Base-by-base conservation (phyloP, 2,797 vertebrate genomes). In the Aulostomus chinensis region DNA sequence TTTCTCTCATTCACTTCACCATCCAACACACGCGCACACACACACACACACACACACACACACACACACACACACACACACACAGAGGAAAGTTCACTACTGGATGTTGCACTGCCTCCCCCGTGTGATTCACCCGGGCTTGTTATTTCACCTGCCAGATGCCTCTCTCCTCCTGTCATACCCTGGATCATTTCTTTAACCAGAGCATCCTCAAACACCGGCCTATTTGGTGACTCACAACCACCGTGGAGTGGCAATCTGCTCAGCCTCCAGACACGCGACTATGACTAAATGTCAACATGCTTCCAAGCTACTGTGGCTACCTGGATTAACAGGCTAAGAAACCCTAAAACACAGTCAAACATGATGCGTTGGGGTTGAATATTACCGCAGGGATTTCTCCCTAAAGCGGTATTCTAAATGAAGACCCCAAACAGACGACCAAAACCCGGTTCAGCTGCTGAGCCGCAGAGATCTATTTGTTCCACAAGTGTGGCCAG, bases 231-330 rank as follows among this genome's bases (percentile, higher is more conserved):
- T 86, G 78, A 85, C 63, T 82, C 81, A 82, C 48, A 58, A 31
- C 50, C 58, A 52, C 62, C 39, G 49, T 60, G 73, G 65, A 76
- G 80, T 68, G 69, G 58, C 62, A 18, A 39, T 66, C 60, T 39
- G 30, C 67, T 80, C 34, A 24, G 41, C 32, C 41, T 71, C 59
- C 70, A 82, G 77, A 80, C 81, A 86, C 83, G 58, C 78, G 72
- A 77, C 83, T 52, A 29, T 80, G 76, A 81, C 79, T 77, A 72
- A 79, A 77, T 55, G 73, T 66, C 60, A 71, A 15, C 10, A 41
- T 12, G 37, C 40, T 56, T 76, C 71, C 71, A 77, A 79, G 69
- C 76, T 85, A 73, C 78, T 78, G 82, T 75, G 80, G 83, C 76
- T 54, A 37, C 63, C 38, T 37, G 56, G 58, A 77, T 83, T 76